Base-by-base conservation (phyloP, 2,888 invertebrate genomes). In the Amphipyra tragopoginis region DNA sequence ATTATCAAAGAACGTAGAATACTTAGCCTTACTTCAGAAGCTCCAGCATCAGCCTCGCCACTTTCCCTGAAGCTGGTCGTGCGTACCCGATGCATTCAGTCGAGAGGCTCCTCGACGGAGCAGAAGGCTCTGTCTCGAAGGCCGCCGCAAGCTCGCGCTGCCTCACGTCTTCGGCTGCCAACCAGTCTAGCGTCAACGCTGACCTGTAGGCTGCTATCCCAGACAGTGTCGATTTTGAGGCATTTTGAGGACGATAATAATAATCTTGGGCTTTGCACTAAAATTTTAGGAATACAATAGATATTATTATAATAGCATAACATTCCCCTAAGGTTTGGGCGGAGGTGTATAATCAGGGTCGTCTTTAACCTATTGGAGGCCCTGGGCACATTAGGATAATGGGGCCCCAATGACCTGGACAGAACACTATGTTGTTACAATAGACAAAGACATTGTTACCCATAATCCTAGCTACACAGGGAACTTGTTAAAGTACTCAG, bases 21-120 rank as follows among this genome's bases (percentile, higher is more conserved):
- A 7, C 29, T 29, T 29, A 9, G 1, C 38, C 39, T 57, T 29
- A 93, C 93, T 87, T 93, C 0, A 93, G 61, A 5, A 93, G 59
- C 60, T 93, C 93, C 74, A 93, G 63, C 89, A 93, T 89, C 2
- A 93, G 81, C 36, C 90, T 82, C 0, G 89, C 92, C 0, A 93
- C 85, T 69, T 91, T 93, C 14, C 91, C 92, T 0, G 91, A 75
- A 1, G 91, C 84, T 0, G 93, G 93, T 44, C 86, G 80, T 0
- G 85, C 75, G 65, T 91, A 91, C 0, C 75, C 76, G 0, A 90
- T 87, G 63, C 93, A 93, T 21, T 92, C 91, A 0, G 89, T 83
- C 2, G 82, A 76, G 4, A 89, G 59, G 11, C 82, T 61, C 56
- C 83, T 86, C 0, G 76, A 59, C 0, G 88, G 86, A 0, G 82